Evolutionary conservation across 2,888 invertebrate genomes (phyloP).

Genomic region (Lordiphosa fenestrarum): DNA sequence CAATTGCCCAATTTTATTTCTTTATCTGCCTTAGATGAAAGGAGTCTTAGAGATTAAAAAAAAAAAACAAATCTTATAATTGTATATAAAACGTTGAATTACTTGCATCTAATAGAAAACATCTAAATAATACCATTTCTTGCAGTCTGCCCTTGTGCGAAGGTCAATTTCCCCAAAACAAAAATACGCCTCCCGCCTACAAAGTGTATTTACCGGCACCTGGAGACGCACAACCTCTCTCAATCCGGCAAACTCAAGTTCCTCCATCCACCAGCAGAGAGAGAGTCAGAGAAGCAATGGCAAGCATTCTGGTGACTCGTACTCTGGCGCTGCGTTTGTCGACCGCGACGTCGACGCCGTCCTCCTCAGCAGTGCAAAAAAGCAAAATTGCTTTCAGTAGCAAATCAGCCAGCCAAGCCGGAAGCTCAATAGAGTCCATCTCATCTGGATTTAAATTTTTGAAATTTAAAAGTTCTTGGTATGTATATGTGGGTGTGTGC

Average conservation of each 20-base stretch:
- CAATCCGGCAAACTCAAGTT: conserved; percentile 10
- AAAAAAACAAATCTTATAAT: too few species aligned
- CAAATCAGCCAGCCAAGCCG: conserved; percentile 60
- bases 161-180: conserved; percentile 50
- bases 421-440: conserved; percentile 50
- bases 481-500: conserved; percentile 37
- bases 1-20: too few species aligned
- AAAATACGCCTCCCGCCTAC: conserved; percentile 12
- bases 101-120: conserved; percentile 1
- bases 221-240: background rate
- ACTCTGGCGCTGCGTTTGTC: conserved; percentile 17
- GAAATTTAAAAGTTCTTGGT: conserved; percentile 60
- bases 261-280: conserved; percentile 13
- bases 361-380: conserved; percentile 15
- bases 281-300: conserved; percentile 35
- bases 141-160: conserved; percentile 58
- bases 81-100: background rate
- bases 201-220: conserved; percentile 20
- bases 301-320: conserved; percentile 33
- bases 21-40: too few species aligned
- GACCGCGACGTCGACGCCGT: conserved; percentile 1
- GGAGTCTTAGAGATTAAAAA: too few species aligned
- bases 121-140: conserved; percentile 8
- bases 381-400: conserved; percentile 46
- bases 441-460: conserved; percentile 51